Percentiles rank a stretch among this genome's conserved stretches.
phyloP scores from a whole-genome alignment of 1,140 invertebrate genomes.

The Platyura marginata region DNA sequence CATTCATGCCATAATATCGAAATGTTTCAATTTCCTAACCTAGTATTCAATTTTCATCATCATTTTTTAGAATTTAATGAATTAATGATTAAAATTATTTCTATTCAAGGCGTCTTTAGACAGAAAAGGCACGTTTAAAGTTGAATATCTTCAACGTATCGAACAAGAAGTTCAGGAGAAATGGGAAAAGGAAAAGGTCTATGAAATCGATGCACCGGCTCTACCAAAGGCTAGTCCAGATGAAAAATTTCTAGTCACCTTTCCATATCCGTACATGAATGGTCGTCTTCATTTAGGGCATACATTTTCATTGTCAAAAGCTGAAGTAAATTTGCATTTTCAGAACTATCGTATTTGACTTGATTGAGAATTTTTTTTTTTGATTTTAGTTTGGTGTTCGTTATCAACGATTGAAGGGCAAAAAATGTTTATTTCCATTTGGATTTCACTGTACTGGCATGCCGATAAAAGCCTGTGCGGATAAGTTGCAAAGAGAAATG shows the following conservation, averaged over 20 bases:
- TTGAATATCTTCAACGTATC: constrained; percentile 75
- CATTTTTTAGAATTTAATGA: too few relatives aligned
- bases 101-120: constrained; percentile 28
- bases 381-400: constrained; percentile 75
- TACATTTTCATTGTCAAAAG: constrained; percentile 93
- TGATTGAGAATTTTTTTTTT: constrained; percentile 5
- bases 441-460: constrained; percentile 98
- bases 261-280: constrained; percentile 99
- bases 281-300: constrained; percentile 94
- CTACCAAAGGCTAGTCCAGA: constrained; percentile 29
- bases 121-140: constrained; percentile 83
- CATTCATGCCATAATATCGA: too few relatives aligned
- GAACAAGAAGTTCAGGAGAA: constrained; percentile 64
- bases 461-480: constrained; percentile 94
- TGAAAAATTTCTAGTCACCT: constrained; percentile 86
- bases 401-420: constrained; percentile 80
- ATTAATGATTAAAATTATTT: too few relatives aligned
- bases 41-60: too few relatives aligned
- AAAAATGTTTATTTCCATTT: constrained; percentile 89
- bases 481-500: constrained; percentile 92
- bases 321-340: constrained; percentile 41
- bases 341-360: constrained; percentile 1
- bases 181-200: constrained; percentile 65
- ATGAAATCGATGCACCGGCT: constrained; percentile 60
- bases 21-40: too few relatives aligned